Evolutionary conservation across 2,797 vertebrate genomes (phyloP).

Genomic region (Sebastes taczanowskii): DNA sequence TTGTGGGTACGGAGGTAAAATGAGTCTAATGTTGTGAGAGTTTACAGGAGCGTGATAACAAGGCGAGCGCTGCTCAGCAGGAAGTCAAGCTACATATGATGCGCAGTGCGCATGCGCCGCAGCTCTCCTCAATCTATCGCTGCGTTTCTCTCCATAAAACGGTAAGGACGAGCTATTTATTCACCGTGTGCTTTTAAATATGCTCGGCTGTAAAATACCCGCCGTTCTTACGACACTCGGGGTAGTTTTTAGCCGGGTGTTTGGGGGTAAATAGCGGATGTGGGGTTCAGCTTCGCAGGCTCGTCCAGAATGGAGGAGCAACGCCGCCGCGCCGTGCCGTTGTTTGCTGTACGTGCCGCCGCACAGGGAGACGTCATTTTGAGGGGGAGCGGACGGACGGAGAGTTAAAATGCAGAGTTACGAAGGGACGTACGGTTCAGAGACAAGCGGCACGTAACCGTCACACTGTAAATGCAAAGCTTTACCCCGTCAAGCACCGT

Average conservation of each 20-base stretch:
- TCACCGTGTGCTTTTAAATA: neutral
- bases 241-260: neutral
- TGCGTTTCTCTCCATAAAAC: conserved; percentile 81
- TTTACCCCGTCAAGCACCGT: conserved; percentile 9
- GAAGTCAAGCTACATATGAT: conserved; percentile 71
- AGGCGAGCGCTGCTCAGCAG: conserved; percentile 69
- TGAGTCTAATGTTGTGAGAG: neutral
- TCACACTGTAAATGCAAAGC: conserved; percentile 65
- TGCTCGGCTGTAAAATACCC: neutral
- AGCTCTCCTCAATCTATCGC: conserved; percentile 73
- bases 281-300: conserved; percentile 36
- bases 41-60: conserved; percentile 41
- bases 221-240: neutral
- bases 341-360: conserved; percentile 85
- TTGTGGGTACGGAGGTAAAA: no score
- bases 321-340: conserved; percentile 79
- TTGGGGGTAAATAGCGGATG: conserved; percentile 1
- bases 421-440: conserved; percentile 80
- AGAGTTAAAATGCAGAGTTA: conserved; percentile 77
- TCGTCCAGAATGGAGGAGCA: conserved; percentile 75
- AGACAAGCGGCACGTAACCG: conserved; percentile 77
- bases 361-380: conserved; percentile 86
- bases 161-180: conserved; percentile 72
- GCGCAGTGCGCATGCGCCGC: conserved; percentile 79
- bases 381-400: conserved; percentile 74